phyloP scores from a whole-genome alignment of 1,140 invertebrate genomes.

The Oncopodura yosiiana region DNA sequence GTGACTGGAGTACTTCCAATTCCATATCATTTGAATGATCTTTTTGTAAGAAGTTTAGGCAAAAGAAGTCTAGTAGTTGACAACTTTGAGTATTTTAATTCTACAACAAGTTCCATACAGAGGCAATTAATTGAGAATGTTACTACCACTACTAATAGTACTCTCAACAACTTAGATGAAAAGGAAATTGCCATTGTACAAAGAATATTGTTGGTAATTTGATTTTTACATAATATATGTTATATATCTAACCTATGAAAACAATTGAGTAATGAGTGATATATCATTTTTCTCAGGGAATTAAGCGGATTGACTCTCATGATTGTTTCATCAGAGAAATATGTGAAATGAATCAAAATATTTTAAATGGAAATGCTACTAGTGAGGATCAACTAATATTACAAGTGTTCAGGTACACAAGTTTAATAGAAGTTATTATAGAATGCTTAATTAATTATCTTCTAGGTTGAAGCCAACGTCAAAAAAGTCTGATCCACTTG shows the following conservation, averaged over 20 bases:
- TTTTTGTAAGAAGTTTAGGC: conserved; percentile 8
- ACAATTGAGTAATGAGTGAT: neutral
- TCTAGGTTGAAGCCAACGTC: neutral
- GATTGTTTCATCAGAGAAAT: conserved; percentile 14
- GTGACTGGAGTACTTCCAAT: conserved; percentile 13
- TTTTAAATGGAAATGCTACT: neutral
- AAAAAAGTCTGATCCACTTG: neutral
- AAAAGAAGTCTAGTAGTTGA: conserved; percentile 12
- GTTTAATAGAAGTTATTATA: neutral
- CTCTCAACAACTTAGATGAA: neutral
- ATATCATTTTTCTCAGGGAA: neutral
- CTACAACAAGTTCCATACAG: too few relatives aligned
- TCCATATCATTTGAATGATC: conserved; percentile 30
- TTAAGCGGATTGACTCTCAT: conserved; percentile 5
- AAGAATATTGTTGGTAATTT: conserved; percentile 5
- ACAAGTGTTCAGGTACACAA: neutral
- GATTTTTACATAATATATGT: neutral
- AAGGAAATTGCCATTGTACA: neutral
- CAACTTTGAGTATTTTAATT: neutral
- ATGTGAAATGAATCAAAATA: conserved; percentile 13
- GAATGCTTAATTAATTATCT: neutral
- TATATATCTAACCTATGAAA: neutral
- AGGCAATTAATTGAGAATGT: too few relatives aligned
- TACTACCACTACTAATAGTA: too few relatives aligned
- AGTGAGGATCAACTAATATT: neutral